A percentile compares a stretch with the other conserved stretches of the same genome.
phyloP scores from a whole-genome alignment of 2,888 invertebrate genomes.

The Catocala nupta region DNA sequence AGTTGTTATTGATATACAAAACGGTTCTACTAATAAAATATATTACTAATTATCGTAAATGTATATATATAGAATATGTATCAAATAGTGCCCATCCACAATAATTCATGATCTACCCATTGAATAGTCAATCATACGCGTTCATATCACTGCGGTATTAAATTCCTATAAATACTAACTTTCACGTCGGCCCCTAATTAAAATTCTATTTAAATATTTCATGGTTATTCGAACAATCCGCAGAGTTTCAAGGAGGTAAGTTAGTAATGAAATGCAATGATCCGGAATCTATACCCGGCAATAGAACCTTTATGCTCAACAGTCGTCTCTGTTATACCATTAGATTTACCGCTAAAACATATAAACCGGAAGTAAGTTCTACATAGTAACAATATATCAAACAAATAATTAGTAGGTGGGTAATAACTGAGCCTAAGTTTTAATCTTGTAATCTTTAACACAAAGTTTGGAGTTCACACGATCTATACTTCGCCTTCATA shows the following conservation, averaged over 20 bases:
- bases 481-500: slow-evolving; percentile 7
- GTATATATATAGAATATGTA: no score
- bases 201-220: slow-evolving; percentile 70
- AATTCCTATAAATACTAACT: neutral
- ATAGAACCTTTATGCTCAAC: slow-evolving; percentile 49
- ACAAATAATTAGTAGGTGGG: slow-evolving; percentile 5
- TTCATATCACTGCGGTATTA: no score
- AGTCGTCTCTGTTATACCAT: slow-evolving; percentile 37
- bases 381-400: neutral
- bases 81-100: no score
- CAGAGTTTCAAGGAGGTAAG: slow-evolving; percentile 66
- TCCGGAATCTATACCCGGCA: slow-evolving; percentile 46
- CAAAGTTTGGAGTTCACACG: slow-evolving; percentile 11
- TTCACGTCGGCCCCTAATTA: slow-evolving; percentile 41
- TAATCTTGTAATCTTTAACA: slow-evolving; percentile 13
- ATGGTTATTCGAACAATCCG: slow-evolving; percentile 68
- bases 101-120: no score
- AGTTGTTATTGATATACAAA: slow-evolving; percentile 20
- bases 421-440: slow-evolving; percentile 3
- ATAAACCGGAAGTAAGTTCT: neutral
- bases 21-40: no score
- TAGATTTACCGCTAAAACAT: slow-evolving; percentile 2
- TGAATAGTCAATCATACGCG: no score
- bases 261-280: slow-evolving; percentile 70
- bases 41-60: no score